A percentile compares a stretch with the other conserved stretches of the same genome.
Evolutionary conservation across 2,113 vertebrate genomes (phyloP).

Genomic region (Petaurus breviceps): DNA sequence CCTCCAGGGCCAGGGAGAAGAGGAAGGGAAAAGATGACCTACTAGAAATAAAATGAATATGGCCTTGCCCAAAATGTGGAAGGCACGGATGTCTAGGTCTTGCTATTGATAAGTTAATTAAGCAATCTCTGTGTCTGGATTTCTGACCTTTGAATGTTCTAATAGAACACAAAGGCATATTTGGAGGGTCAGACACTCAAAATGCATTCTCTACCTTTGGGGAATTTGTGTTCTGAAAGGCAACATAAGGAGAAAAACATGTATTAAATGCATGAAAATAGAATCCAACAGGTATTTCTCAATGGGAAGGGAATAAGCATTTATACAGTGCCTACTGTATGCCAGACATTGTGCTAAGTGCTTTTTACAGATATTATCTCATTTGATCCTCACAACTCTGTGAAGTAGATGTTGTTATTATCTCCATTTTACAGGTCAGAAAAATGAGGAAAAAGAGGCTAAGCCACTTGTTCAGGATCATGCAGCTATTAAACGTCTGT

Average conservation of each 20-base stretch:
- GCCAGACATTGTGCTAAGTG: neutral
- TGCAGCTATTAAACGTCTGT: neutral
- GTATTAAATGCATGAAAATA: neutral
- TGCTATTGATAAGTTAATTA: neutral
- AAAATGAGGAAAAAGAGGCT: neutral
- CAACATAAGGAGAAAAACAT: neutral
- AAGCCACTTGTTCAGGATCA: neutral
- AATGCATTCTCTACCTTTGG: neutral
- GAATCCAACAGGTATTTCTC: neutral
- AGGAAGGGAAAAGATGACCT: neutral
- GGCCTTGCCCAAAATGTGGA: neutral
- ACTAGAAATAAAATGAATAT: neutral
- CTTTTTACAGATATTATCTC: neutral
- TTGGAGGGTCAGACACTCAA: conserved; percentile 2
- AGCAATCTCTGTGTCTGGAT: neutral
- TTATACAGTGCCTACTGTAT: neutral
- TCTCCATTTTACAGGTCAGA: neutral
- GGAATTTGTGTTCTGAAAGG: neutral
- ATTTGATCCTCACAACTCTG: neutral
- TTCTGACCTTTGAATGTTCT: neutral
- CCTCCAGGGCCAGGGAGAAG: neutral
- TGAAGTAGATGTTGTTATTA: neutral
- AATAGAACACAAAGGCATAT: neutral
- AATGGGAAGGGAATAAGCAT: neutral
- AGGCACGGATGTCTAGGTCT: neutral